Evolutionary conservation across 1,140 invertebrate genomes (phyloP), one percentile per base, ranked within the genome.

Genomic region (Ooceraea biroi): DNA sequence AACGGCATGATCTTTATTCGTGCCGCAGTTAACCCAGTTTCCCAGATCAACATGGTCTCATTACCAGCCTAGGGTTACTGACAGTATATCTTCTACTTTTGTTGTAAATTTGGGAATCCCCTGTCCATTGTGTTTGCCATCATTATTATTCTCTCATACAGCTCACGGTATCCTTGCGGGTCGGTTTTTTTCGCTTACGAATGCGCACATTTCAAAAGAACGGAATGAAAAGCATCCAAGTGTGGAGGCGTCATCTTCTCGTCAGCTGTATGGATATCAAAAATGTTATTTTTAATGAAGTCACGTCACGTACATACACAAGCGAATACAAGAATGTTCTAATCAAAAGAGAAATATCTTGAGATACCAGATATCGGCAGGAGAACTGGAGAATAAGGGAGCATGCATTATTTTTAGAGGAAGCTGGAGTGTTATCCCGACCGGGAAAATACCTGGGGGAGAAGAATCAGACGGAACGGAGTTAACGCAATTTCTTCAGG

Each of bases 401-500:
- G 44, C 68, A 78, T 17, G 63, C 17, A 27, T 44, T 78, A 78
- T 69, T 78, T 27, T 57, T 25, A 46, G 36, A 41, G 63, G 46
- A 55, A 55, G n/a, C 58, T 52, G 58, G 14, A 27, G 14, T 41
- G 50, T 68, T 68, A 57, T 57, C 68, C 7, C 36, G 27, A 25
- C 30, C 11, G 48, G 27, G 76, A 68, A 68, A 78, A 78, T 78
- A 74, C 11, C 52, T 52, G 22, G 3, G 46, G n/a, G 41, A 61
- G 41, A 36, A 30, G 36, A 25, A 72, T 55, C 36, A 41, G n/a
- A 36, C 25, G 57, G 19, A 74, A 22, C 25, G 44, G 48, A 52
- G 57, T 66, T 86, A 77, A 80, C 74, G 61, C 61, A 74, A 86
- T 82, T 85, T 82, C 78, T 78, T 82, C 65, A 65, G 30, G 25